Evolutionary conservation across 2,113 vertebrate genomes (phyloP).

Genomic region (Empidonax alnorum): DNA sequence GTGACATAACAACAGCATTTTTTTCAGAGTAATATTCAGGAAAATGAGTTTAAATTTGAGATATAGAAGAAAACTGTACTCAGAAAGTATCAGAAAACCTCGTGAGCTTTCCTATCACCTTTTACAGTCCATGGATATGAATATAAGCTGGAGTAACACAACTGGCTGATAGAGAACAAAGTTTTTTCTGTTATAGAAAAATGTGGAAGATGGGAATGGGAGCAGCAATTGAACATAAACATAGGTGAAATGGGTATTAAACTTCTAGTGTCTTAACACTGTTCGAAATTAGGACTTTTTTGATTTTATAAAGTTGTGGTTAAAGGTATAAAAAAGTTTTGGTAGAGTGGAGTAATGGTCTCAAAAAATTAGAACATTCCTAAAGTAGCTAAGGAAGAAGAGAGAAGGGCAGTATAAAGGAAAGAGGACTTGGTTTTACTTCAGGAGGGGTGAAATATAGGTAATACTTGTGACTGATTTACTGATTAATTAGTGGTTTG

Average conservation of each 20-base stretch:
- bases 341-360: not conserved
- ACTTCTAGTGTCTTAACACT: not conserved
- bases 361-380: not conserved
- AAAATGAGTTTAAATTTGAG: not conserved
- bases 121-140: not conserved
- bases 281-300: not conserved
- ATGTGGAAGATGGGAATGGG: not conserved
- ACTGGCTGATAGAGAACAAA: not conserved
- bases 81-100: not conserved
- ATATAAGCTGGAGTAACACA: not conserved
- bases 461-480: not conserved
- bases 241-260: not conserved
- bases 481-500: not conserved
- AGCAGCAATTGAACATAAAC: not conserved
- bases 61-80: not conserved
- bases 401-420: not conserved
- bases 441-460: not conserved
- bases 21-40: not conserved
- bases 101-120: accelerated
- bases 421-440: not conserved
- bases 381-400: not conserved
- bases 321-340: not conserved
- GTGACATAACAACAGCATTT: not conserved
- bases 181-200: not conserved
- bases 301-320: not conserved